Conservation (phyloP, 2,797 vertebrate species). For the Sparus aurata region DNA sequence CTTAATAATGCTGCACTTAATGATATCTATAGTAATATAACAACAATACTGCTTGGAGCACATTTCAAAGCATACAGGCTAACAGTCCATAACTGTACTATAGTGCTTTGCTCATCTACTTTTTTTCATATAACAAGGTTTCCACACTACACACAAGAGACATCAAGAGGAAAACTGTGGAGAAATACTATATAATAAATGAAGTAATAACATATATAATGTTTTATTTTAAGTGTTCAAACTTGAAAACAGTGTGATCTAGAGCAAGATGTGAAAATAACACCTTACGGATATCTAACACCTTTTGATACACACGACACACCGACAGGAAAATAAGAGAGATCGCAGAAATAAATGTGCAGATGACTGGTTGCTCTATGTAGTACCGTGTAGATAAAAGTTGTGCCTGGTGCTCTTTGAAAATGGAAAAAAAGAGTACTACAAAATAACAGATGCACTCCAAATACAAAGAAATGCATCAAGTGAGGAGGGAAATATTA, state of each 20-base stretch:
- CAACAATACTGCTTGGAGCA: slow-evolving; percentile 11
- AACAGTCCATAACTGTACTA: not conserved
- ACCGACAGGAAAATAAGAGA: not conserved
- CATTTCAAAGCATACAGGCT: not conserved
- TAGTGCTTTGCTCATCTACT: not conserved
- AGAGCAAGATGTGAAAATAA: not conserved
- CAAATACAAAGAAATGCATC: too few species aligned
- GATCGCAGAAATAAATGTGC: not conserved
- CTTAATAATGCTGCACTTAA: slow-evolving; percentile 2
- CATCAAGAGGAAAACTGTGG: not conserved
- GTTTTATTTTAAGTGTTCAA: not conserved
- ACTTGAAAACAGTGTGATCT: not conserved
- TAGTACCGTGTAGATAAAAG: too few species aligned
- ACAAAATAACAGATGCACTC: too few species aligned
- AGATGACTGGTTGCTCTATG: too few species aligned
- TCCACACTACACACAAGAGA: not conserved
- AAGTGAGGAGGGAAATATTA: too few species aligned
- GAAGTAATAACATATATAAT: not conserved
- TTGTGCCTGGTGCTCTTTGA: too few species aligned
- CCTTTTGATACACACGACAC: not conserved
- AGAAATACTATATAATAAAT: not conserved
- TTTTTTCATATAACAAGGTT: not conserved
- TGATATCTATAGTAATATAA: too few species aligned
- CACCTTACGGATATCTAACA: not conserved
- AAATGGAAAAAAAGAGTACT: too few species aligned